Evolutionary conservation across 2,888 invertebrate genomes (phyloP), one percentile per base, ranked within the genome.

Genomic region (Lasioglossum malachurum): DNA sequence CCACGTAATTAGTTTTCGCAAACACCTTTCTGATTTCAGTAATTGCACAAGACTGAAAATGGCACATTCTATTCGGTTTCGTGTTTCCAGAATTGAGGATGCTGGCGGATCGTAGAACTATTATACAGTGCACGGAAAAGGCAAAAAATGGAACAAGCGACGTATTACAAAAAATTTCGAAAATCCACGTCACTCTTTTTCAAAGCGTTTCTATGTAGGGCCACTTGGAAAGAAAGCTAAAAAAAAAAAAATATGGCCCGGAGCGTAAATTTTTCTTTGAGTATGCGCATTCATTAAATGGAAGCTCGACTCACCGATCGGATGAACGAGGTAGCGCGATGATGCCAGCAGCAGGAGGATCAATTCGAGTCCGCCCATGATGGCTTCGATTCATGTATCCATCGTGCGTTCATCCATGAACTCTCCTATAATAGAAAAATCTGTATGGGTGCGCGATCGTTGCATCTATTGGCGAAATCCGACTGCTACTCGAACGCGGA

Each of bases 341-440:
- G 89, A 90, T 79, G 85, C 85, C 84, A 90, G 86, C 71, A 93
- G 86, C 76, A 91, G 82, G 49, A 91, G 84, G 78, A 93, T 89
- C 79, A 92, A 88, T 82, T 89, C 86, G 82, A 91, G 84, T 79
- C 82, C 88, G 80, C 87, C 92, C 93, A 93, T 93, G 86, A 80
- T 87, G 87, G 82, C 79, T 83, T 82, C 86, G 82, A 80, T 90
- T 90, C 89, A 90, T 57, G 75, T 80, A 83, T 89, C 84, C 87
- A 89, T 90, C 76, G 82, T 77, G 85, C 87, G 85, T 84, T 90
- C 84, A 84, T 89, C 89, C 84, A 80, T 67, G 84, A 83, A 71
- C 67, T 75, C 77, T 78, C 67, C 90, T 90, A 53, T 57, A 90
- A 90, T 81, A 84, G 67, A 74, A 76, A 84, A 76, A 79, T 44